Conservation (phyloP, 2,888 invertebrate genomes). For the Agrochola lychnidis region DNA sequence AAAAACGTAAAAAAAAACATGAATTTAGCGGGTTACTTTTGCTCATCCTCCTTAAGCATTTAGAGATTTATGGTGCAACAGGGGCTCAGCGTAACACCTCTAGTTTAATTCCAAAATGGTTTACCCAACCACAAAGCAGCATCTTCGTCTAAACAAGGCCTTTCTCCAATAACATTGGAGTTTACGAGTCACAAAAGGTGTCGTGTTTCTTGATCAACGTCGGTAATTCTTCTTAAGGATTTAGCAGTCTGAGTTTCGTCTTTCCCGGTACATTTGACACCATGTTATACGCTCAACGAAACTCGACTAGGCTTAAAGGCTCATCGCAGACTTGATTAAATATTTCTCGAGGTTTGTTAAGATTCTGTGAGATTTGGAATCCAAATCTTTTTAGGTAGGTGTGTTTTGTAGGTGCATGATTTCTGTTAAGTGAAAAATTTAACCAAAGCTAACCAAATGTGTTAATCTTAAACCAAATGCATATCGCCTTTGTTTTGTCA, state of each 20-base stretch:
- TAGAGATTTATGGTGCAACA: no score
- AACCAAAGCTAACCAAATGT: no score
- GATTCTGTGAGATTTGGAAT: constrained; percentile 49
- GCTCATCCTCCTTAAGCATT: no score
- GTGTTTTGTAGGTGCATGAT: neutral
- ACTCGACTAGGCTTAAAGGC: constrained; percentile 67
- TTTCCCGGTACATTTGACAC: constrained; percentile 71
- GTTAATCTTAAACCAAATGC: no score
- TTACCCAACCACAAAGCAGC: constrained; percentile 26
- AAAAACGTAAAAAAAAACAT: no score
- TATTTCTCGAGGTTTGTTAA: constrained; percentile 58
- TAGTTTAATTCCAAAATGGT: constrained; percentile 1
- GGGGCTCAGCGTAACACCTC: neutral
- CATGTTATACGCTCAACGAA: constrained; percentile 68
- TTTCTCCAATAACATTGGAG: constrained; percentile 38
- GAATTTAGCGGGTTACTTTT: no score
- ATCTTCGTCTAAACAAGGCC: neutral
- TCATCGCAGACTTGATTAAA: constrained; percentile 70
- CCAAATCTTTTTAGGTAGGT: constrained; percentile 20
- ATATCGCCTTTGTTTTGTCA: no score
- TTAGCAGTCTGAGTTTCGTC: constrained; percentile 63
- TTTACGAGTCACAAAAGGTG: constrained; percentile 51
- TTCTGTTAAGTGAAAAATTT: neutral
- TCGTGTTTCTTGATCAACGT: constrained; percentile 59
- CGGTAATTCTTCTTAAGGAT: constrained; percentile 57